Evolutionary conservation across 2,888 invertebrate genomes (phyloP).

Genomic region (Hypolimnas misippus): DNA sequence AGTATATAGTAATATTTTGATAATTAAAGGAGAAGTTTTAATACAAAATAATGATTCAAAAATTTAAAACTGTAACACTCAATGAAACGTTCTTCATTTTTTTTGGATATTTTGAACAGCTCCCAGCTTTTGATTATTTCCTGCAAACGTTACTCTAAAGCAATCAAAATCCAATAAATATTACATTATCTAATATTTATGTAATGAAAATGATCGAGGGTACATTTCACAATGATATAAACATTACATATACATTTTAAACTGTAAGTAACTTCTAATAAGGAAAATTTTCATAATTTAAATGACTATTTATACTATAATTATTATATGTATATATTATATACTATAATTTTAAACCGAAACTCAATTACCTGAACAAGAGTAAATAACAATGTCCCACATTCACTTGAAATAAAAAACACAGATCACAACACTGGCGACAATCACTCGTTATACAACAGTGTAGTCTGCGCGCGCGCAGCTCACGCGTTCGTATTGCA

Average conservation of each 20-base stretch:
- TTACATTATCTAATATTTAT: background rate
- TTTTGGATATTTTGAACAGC: no score
- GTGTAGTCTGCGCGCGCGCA: conserved; percentile 45
- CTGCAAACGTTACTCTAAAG: background rate
- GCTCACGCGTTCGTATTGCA: conserved; percentile 44
- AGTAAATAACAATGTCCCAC: conserved; percentile 24
- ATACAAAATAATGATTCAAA: no score
- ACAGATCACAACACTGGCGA: conserved; percentile 38
- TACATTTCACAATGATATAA: background rate
- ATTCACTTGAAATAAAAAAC: conserved; percentile 27
- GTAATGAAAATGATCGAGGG: background rate
- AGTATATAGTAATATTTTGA: no score
- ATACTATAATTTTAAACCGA: background rate
- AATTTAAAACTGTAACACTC: no score
- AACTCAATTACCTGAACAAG: conserved; percentile 29
- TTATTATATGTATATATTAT: background rate
- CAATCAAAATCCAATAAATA: background rate
- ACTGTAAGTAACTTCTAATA: no score
- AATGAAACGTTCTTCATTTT: no score
- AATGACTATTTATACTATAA: no score
- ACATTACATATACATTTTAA: background rate
- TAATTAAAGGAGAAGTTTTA: no score
- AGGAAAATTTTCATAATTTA: no score
- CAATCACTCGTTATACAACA: conserved; percentile 39
- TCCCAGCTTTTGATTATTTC: background rate